These are phyloP conservation scores for Trisateles emortualis DNA, from an alignment of 2,888 invertebrate species.

Conservation along the genomic window DNA sequence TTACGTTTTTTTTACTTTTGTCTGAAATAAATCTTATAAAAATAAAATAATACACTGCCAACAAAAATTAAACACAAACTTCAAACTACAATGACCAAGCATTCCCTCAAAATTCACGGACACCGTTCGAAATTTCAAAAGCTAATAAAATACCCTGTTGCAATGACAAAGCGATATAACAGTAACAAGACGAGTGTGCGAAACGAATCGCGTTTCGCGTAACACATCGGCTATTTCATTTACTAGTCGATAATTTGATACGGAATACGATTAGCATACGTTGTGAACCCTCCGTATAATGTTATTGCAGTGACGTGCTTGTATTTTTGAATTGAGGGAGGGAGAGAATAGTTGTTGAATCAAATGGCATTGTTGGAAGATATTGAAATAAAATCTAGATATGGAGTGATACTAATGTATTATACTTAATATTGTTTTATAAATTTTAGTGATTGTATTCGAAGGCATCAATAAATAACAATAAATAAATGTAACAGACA, in stretches of 20 bases:
- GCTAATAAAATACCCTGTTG: conserved; percentile 9
- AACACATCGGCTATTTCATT: conserved; percentile 24
- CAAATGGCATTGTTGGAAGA: neutral
- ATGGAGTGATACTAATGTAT: neutral
- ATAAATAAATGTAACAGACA: no score
- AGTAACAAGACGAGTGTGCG: conserved; percentile 39
- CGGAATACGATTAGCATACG: conserved; percentile 45
- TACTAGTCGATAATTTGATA: conserved; percentile 12
- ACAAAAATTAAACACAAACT: neutral
- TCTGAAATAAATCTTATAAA: neutral
- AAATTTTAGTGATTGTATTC: no score
- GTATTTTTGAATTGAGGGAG: neutral
- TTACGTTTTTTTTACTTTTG: no score
- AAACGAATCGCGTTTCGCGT: conserved; percentile 19
- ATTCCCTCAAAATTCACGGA: conserved; percentile 1
- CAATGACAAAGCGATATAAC: conserved; percentile 17
- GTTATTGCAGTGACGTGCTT: neutral
- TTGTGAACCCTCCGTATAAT: conserved; percentile 18
- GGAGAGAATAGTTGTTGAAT: conserved; percentile 1
- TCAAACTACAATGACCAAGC: conserved; percentile 29
- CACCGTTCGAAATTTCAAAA: neutral
- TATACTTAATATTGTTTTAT: no score
- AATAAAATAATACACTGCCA: neutral
- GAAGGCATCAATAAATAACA: no score
- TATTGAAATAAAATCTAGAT: neutral